phyloP scores from a whole-genome alignment of 2,888 invertebrate species.

The Elegia similella region DNA sequence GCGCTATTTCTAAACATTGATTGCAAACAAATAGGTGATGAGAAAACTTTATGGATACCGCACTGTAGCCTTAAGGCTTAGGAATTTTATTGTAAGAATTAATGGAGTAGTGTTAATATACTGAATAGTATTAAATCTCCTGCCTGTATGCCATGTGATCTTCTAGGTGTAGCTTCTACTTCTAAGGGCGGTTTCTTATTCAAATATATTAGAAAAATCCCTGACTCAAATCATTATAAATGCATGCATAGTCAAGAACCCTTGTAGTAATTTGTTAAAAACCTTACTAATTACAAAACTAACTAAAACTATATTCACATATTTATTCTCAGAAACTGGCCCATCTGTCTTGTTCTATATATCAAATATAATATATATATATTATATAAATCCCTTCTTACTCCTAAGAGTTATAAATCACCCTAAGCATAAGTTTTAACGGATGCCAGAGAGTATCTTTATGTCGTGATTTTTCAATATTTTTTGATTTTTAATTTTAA shows the following conservation, averaged over 20 bases:
- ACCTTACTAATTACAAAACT: no score
- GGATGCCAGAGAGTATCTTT: no score
- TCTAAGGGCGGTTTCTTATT: constrained; percentile 39
- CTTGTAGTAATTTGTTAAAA: not conserved
- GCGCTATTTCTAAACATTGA: not conserved
- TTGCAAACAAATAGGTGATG: not conserved
- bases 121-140: constrained; percentile 45
- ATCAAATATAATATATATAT: not conserved
- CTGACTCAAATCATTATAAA: not conserved
- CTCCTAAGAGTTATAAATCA: not conserved
- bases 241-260: no score
- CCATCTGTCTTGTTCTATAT: constrained; percentile 7
- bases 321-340: constrained; percentile 10
- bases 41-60: not conserved
- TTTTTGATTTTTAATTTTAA: no score
- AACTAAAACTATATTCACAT: not conserved
- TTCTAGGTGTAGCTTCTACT: constrained; percentile 58
- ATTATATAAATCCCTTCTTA: not conserved
- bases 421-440: no score
- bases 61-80: constrained; percentile 11
- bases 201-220: not conserved
- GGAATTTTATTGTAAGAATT: constrained; percentile 5
- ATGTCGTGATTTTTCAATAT: no score
- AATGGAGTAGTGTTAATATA: constrained; percentile 22
- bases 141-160: constrained; percentile 74